phyloP scores from a whole-genome alignment of 2,797 vertebrate genomes.

The Clarias platycephalus region DNA sequence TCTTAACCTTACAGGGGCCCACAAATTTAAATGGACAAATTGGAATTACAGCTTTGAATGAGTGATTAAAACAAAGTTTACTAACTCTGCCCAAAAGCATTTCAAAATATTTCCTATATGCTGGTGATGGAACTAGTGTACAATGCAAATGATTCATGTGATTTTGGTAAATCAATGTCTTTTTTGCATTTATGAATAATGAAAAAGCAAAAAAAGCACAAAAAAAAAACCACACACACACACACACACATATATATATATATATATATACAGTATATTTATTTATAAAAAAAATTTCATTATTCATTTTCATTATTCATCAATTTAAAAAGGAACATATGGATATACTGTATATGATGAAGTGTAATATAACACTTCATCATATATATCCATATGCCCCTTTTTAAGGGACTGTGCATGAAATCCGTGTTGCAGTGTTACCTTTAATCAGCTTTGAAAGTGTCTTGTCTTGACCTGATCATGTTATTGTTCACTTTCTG shows the following conservation, averaged over 20 bases:
- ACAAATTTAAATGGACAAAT: conserved; percentile 38
- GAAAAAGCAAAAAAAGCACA: conserved; percentile 26
- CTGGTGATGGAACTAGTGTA: no score
- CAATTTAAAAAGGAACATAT: conserved; percentile 43
- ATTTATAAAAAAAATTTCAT: no score
- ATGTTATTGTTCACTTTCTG: conserved; percentile 38
- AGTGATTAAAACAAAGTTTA: neutral
- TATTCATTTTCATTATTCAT: neutral
- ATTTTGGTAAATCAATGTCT: neutral
- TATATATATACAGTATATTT: no score
- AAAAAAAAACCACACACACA: no score
- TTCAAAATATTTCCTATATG: neutral
- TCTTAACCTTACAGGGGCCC: conserved; percentile 33
- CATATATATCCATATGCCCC: conserved; percentile 34
- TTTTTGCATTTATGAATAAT: neutral
- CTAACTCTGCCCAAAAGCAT: neutral
- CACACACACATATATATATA: conserved; percentile 32
- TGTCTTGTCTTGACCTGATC: conserved; percentile 44
- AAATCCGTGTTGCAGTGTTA: conserved; percentile 33
- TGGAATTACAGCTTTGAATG: conserved; percentile 25
- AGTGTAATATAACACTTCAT: conserved; percentile 12
- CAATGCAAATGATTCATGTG: neutral
- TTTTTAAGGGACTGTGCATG: conserved; percentile 26
- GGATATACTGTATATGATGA: conserved; percentile 36
- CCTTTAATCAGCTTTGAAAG: conserved; percentile 55